Percentiles rank a stretch among this genome's conserved stretches.
Conservation (phyloP, 1,140 invertebrate species). For the Bathynomus jamesi region DNA sequence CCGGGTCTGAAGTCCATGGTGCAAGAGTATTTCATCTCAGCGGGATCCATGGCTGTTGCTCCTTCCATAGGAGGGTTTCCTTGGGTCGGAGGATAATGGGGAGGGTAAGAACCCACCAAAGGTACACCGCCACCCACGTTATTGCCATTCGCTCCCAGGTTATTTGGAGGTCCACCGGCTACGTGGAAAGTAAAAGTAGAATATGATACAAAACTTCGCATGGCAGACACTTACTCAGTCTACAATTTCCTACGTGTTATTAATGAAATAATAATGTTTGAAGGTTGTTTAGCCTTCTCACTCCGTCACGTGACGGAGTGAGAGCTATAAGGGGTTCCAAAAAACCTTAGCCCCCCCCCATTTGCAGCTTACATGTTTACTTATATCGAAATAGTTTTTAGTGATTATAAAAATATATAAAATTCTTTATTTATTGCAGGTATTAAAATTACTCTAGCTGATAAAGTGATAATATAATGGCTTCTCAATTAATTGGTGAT, state of each 20-base stretch:
- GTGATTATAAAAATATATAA: no score
- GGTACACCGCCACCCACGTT: slow-evolving; percentile 20
- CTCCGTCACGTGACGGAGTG: no score
- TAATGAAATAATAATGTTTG: background rate
- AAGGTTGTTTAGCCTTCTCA: no score
- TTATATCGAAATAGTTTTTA: no score
- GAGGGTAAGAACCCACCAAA: slow-evolving; percentile 41
- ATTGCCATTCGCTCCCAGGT: slow-evolving; percentile 20
- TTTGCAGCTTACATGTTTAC: no score
- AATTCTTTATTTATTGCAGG: no score
- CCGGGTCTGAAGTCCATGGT: slow-evolving; percentile 57
- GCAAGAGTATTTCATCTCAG: slow-evolving; percentile 64
- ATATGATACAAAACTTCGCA: background rate
- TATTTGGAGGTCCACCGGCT: slow-evolving; percentile 21
- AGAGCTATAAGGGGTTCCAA: no score
- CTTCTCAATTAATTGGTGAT: no score
- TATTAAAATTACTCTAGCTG: no score
- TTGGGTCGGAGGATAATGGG: slow-evolving; percentile 30
- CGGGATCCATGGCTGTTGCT: slow-evolving; percentile 45
- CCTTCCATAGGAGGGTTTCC: slow-evolving; percentile 21
- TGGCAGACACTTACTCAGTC: background rate
- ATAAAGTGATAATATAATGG: no score
- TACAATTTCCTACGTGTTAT: background rate
- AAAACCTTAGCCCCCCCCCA: no score
- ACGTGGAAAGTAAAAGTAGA: background rate